phyloP scores from a whole-genome alignment of 2,888 invertebrate genomes.

The Lamellibrachia satsuma region DNA sequence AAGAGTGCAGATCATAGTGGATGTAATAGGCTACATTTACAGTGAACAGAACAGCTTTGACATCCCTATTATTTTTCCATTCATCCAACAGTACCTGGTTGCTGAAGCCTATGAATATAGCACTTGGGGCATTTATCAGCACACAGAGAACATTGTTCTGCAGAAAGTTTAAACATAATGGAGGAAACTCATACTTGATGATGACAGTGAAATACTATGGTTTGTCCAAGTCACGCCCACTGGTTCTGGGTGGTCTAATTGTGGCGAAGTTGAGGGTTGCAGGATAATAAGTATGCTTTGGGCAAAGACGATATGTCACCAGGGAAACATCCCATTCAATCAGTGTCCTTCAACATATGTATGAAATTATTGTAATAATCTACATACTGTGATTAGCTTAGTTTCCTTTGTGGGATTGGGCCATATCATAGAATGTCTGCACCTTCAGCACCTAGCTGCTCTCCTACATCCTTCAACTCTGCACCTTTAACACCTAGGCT shows the following conservation, averaged over 20 bases:
- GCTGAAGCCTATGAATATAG: not conserved
- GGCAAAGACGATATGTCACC: not conserved
- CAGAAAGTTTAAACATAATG: not conserved
- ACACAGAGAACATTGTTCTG: not conserved
- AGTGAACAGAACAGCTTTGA: conserved; percentile 4
- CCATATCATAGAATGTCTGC: not conserved
- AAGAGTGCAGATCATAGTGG: not conserved
- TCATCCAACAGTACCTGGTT: not conserved
- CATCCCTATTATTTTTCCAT: not conserved
- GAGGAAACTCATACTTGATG: not conserved
- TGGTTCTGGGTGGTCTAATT: not conserved
- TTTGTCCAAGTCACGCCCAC: not conserved
- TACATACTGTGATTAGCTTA: not conserved
- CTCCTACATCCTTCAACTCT: not conserved
- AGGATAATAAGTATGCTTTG: not conserved
- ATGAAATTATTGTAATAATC: not conserved
- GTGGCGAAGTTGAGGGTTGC: not conserved
- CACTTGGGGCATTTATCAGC: not conserved
- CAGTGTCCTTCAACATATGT: not conserved
- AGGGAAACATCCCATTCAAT: not conserved
- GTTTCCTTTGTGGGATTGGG: not conserved
- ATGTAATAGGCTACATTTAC: not conserved
- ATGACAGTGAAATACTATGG: not conserved
- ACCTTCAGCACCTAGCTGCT: not conserved
- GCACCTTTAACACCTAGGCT: not conserved